Percentiles rank a stretch among this genome's conserved stretches.
phyloP scores from a whole-genome alignment of 2,888 invertebrate species.

The Falcaria lacertinaria region DNA sequence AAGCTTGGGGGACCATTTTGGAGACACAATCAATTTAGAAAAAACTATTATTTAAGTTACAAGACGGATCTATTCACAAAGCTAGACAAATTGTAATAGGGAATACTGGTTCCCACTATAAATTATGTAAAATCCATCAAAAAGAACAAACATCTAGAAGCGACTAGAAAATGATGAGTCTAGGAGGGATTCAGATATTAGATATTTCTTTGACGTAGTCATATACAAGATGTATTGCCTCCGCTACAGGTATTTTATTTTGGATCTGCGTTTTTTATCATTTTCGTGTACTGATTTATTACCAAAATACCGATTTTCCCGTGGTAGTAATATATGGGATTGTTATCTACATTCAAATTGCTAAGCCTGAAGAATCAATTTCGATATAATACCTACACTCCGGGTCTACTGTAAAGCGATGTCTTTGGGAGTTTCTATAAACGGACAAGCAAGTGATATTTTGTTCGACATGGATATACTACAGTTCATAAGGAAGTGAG shows the following conservation, averaged over 20 bases:
- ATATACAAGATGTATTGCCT: neutral
- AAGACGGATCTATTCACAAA: neutral
- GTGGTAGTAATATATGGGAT: too few species aligned
- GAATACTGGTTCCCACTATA: neutral
- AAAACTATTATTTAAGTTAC: neutral
- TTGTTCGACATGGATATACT: constrained; percentile 65
- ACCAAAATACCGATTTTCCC: too few species aligned
- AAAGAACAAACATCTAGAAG: neutral
- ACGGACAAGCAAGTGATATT: constrained; percentile 57
- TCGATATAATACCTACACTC: constrained; percentile 19
- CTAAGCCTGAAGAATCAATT: constrained; percentile 13
- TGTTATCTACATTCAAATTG: too few species aligned
- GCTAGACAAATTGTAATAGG: neutral
- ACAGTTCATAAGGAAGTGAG: constrained; percentile 61
- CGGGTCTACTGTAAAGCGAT: constrained; percentile 19
- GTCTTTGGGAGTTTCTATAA: constrained; percentile 37
- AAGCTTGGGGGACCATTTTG: neutral
- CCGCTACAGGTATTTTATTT: constrained; percentile 1
- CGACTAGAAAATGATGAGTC: neutral
- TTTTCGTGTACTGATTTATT: too few species aligned
- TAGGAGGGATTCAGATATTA: neutral
- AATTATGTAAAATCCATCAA: neutral
- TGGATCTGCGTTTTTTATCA: neutral
- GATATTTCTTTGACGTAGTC: neutral
- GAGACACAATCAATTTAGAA: neutral